Conservation (phyloP, 1,140 invertebrate species). For the Magallana gigas region DNA sequence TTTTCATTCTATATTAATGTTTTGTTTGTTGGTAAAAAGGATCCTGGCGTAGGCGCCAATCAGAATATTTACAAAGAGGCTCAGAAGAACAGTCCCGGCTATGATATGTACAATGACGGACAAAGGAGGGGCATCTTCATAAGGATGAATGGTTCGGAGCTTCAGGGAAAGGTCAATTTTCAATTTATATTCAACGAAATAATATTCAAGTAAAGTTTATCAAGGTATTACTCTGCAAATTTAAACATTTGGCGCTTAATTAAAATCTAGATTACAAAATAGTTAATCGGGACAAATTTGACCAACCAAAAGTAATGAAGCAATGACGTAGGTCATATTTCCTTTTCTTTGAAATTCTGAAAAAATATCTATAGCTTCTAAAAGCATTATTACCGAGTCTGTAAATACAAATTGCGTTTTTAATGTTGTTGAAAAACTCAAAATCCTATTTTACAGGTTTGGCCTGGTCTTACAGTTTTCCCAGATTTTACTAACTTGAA, state of each 20-base stretch:
- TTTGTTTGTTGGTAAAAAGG: conserved; percentile 57
- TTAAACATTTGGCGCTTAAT: too few species aligned
- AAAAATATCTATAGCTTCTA: not conserved
- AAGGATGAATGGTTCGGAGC: conserved; percentile 36
- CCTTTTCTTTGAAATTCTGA: too few species aligned
- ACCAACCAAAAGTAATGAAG: too few species aligned
- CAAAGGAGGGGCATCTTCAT: conserved; percentile 69
- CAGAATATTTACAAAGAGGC: conserved; percentile 54
- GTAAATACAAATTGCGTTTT: too few species aligned
- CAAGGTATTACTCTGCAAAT: too few species aligned
- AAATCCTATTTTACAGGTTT: conserved; percentile 61
- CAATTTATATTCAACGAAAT: too few species aligned
- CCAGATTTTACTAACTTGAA: conserved; percentile 77
- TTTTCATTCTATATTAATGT: too few species aligned
- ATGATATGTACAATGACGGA: conserved; percentile 73
- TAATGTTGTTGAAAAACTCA: too few species aligned
- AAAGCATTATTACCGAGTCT: too few species aligned
- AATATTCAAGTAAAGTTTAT: not conserved
- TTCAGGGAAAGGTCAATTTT: conserved; percentile 66
- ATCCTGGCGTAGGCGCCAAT: conserved; percentile 72
- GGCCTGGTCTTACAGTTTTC: conserved; percentile 74
- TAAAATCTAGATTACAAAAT: too few species aligned
- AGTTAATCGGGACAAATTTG: too few species aligned
- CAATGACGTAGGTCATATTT: too few species aligned
- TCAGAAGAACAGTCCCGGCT: conserved; percentile 61